Conservation (phyloP, 2,888 invertebrate species). For the Germaria angustata region DNA sequence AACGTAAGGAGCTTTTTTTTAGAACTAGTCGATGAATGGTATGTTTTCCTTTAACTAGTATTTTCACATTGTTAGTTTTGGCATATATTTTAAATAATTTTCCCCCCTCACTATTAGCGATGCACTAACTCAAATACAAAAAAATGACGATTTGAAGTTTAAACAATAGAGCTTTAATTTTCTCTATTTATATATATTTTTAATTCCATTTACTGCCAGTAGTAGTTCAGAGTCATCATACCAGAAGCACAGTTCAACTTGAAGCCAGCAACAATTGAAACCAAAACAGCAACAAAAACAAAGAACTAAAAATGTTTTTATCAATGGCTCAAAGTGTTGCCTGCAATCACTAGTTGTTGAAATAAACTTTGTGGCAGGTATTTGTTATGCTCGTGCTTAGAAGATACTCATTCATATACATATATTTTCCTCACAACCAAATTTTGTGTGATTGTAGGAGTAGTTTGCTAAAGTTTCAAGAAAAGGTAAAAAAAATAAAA, state of each 20-base stretch:
- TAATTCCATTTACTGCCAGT: not conserved
- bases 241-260: constrained; percentile 1
- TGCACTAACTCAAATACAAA: not conserved
- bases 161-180: constrained; percentile 52
- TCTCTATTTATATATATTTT: constrained; percentile 11
- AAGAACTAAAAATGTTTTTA: constrained; percentile 5
- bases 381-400: constrained; percentile 18
- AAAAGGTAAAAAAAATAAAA: constrained; percentile 10
- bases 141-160: constrained; percentile 44
- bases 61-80: no score
- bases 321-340: not conserved
- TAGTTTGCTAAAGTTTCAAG: constrained; percentile 27
- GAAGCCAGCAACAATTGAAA: not conserved
- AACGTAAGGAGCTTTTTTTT: no score
- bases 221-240: not conserved
- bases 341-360: constrained; percentile 30
- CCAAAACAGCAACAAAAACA: constrained; percentile 2
- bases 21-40: no score
- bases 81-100: no score
- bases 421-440: constrained; percentile 1
- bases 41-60: no score
- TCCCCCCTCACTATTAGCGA: not conserved
- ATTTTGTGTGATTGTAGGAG: constrained; percentile 3
- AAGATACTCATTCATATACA: constrained; percentile 41
- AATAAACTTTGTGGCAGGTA: constrained; percentile 14